Percentiles rank a stretch among this genome's conserved stretches.
Conservation (phyloP, 1,140 invertebrate genomes). For the Mamestra configurata region DNA sequence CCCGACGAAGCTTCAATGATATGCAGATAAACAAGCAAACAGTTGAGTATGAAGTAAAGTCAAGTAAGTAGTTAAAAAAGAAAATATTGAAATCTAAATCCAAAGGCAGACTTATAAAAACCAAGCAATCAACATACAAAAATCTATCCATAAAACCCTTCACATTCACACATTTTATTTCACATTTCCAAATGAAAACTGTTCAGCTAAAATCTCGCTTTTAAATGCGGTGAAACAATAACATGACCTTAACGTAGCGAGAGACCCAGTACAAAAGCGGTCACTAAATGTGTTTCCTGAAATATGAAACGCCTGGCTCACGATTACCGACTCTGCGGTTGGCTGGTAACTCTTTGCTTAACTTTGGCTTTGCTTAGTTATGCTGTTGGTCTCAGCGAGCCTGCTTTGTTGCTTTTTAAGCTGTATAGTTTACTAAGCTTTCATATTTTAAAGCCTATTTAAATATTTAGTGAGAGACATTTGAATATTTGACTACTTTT, state of each 20-base stretch:
- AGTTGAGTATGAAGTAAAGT: no score
- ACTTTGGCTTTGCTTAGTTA: neutral
- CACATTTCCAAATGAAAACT: neutral
- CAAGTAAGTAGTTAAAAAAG: no score
- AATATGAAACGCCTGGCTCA: conserved; percentile 39
- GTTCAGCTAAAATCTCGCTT: conserved; percentile 4
- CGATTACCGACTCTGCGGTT: conserved; percentile 37
- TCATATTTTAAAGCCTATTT: no score
- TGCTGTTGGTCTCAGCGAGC: neutral
- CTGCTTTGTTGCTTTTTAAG: neutral
- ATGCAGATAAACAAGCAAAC: no score
- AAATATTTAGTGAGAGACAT: no score
- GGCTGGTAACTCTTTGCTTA: neutral
- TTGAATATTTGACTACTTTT: no score
- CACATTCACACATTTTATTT: neutral
- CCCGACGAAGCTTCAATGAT: no score
- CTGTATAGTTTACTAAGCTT: no score
- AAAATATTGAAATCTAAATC: no score
- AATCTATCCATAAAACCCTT: no score
- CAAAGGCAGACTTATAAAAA: no score
- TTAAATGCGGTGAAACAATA: neutral
- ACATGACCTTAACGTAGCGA: conserved; percentile 14
- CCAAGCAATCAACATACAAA: neutral
- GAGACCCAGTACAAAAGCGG: conserved; percentile 11
- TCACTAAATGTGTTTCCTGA: conserved; percentile 31